Percentiles rank a stretch among this genome's conserved stretches.
phyloP scores from a whole-genome alignment of 2,888 invertebrate genomes.

The Drosophila algonquin region DNA sequence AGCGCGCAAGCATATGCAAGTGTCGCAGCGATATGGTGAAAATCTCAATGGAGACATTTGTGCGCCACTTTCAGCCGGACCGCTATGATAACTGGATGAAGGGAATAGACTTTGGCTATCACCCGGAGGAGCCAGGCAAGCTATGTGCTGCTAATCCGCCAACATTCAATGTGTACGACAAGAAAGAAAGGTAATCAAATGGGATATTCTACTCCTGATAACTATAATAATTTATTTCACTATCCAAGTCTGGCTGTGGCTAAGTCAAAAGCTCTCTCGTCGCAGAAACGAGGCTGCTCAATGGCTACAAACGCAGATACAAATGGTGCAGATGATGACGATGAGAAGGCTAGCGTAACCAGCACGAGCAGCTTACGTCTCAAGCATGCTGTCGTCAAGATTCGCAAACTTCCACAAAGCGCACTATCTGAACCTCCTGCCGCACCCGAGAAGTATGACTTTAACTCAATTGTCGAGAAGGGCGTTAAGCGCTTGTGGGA shows the following conservation, averaged over 20 bases:
- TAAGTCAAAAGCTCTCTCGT: constrained; percentile 37
- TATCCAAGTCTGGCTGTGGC: constrained; percentile 27
- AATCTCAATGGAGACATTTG: constrained; percentile 99
- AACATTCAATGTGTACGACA: constrained; percentile 79
- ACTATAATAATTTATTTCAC: not conserved
- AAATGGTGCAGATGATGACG: constrained; percentile 42
- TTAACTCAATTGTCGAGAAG: constrained; percentile 78
- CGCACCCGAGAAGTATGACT: constrained; percentile 71
- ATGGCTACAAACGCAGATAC: constrained; percentile 50
- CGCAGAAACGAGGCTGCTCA: constrained; percentile 82
- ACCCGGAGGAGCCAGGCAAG: constrained; percentile 91
- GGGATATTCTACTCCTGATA: not conserved
- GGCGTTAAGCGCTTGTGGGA: constrained; percentile 81
- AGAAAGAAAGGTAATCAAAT: constrained; percentile 20
- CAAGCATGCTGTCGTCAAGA: constrained; percentile 70
- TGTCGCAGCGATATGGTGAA: constrained; percentile 93
- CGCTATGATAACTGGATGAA: constrained; percentile 95
- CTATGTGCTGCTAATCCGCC: constrained; percentile 81
- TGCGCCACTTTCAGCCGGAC: constrained; percentile 95
- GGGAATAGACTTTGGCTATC: constrained; percentile 94
- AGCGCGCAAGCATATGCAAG: constrained; percentile 89
- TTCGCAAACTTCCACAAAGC: constrained; percentile 49
- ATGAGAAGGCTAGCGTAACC: constrained; percentile 45
- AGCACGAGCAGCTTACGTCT: constrained; percentile 46
- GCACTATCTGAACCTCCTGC: constrained; percentile 52